A percentile compares a stretch with the other conserved stretches of the same genome.
Evolutionary conservation across 2,797 vertebrate species (phyloP).

Genomic region (Anolis apletophallus): DNA sequence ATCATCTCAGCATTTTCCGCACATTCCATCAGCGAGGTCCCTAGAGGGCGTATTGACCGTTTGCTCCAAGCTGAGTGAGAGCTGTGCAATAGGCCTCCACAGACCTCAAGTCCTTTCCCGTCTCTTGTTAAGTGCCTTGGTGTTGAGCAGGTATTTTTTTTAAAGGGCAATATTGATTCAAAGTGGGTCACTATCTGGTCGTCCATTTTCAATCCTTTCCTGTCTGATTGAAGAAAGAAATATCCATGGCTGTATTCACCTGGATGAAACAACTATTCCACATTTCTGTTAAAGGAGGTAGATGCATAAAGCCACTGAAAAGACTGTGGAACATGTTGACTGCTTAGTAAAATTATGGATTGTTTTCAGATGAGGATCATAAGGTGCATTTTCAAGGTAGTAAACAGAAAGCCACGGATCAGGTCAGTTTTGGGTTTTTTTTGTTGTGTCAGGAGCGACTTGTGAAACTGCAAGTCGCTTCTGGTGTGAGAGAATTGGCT

Average conservation of each 20-base stretch:
- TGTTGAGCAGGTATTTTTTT: not conserved
- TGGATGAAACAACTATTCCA: not conserved
- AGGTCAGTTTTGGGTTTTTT: no score
- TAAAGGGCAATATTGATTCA: not conserved
- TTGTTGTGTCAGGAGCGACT: no score
- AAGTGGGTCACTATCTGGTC: no score
- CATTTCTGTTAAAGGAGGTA: not conserved
- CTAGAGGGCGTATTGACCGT: constrained; percentile 16
- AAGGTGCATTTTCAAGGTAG: not conserved
- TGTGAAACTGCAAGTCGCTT: no score
- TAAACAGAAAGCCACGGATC: not conserved
- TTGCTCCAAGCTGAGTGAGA: not conserved
- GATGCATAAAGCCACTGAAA: not conserved
- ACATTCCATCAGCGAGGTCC: not conserved
- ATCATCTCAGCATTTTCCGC: constrained; percentile 1
- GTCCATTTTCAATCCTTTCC: not conserved
- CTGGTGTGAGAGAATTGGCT: no score
- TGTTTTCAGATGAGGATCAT: not conserved
- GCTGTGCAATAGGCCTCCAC: no score
- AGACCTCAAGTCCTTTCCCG: not conserved
- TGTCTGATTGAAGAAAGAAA: not conserved
- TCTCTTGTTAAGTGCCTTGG: not conserved
- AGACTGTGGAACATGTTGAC: not conserved
- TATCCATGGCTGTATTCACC: not conserved
- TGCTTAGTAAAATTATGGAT: not conserved